Evolutionary conservation across 2,113 vertebrate genomes (phyloP).

Genomic region (Triplophysa siluroides): DNA sequence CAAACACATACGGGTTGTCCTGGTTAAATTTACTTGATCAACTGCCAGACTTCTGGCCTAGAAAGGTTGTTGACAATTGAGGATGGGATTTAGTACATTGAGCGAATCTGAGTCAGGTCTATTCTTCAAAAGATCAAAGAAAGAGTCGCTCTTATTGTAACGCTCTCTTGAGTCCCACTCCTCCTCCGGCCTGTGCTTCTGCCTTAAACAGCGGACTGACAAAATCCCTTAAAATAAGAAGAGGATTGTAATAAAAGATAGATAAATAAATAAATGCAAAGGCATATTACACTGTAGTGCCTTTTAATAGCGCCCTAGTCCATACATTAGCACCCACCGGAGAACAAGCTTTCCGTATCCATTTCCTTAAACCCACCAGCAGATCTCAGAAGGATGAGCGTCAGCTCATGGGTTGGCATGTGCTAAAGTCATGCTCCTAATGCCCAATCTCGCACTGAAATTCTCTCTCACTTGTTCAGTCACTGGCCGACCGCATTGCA

Average conservation of each 20-base stretch:
- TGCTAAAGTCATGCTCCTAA: constrained; percentile 41
- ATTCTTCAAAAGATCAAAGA: constrained; percentile 48
- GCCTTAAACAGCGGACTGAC: constrained; percentile 46
- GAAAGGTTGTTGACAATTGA: constrained; percentile 24
- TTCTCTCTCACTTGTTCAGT: constrained; percentile 38
- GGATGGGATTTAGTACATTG: constrained; percentile 33
- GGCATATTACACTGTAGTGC: constrained; percentile 48
- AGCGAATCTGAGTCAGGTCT: constrained; percentile 38
- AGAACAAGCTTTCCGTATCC: constrained; percentile 54
- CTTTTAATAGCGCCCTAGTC: constrained; percentile 54
- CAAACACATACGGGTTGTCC: background rate
- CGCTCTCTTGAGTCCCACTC: constrained; percentile 36
- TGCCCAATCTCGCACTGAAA: constrained; percentile 40
- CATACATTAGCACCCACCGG: constrained; percentile 58
- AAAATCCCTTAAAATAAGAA: constrained; percentile 50
- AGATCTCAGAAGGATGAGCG: constrained; percentile 47
- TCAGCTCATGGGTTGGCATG: constrained; percentile 50
- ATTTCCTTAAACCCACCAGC: constrained; percentile 54
- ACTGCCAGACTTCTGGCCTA: constrained; percentile 6
- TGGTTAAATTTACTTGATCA: constrained; percentile 14
- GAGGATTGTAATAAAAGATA: constrained; percentile 55
- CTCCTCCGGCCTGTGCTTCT: constrained; percentile 38
- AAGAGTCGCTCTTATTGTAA: constrained; percentile 42
- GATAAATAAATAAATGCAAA: constrained; percentile 49
- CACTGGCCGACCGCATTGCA: constrained; percentile 18